phyloP scores from a whole-genome alignment of 2,888 invertebrate genomes.

The Tenthredo scrophulariae region DNA sequence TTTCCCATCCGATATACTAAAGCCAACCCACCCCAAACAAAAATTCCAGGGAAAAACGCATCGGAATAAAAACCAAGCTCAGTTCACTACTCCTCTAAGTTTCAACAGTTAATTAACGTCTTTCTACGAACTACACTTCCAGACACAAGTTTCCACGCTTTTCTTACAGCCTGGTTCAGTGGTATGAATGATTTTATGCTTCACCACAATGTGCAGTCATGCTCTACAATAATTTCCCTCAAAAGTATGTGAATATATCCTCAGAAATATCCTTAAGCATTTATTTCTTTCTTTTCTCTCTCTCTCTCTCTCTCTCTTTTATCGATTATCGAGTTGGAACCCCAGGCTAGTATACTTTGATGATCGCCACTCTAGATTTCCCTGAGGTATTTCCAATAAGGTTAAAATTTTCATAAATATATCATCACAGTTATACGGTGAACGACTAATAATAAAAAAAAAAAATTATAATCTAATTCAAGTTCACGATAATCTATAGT shows the following conservation, averaged over 20 bases:
- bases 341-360: not conserved
- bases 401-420: constrained; percentile 11
- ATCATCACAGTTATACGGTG: not conserved
- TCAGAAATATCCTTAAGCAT: not conserved
- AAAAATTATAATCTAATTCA: not conserved
- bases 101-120: not conserved
- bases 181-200: not conserved
- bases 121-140: not conserved
- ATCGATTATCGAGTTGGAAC: not conserved
- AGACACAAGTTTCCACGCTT: not conserved
- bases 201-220: not conserved
- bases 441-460: constrained; percentile 10
- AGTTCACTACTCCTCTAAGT: not conserved
- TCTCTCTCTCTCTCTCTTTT: not conserved
- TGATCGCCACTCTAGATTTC: not conserved
- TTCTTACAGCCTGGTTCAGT: not conserved
- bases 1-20: constrained; percentile 20
- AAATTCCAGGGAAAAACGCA: not conserved
- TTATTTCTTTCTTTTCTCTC: not conserved
- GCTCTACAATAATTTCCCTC: not conserved
- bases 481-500: not conserved
- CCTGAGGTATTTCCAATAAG: not conserved
- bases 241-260: not conserved
- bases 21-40: not conserved
- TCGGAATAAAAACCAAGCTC: not conserved